phyloP scores from a whole-genome alignment of 2,113 vertebrate genomes.

The Pao palembangensis region DNA sequence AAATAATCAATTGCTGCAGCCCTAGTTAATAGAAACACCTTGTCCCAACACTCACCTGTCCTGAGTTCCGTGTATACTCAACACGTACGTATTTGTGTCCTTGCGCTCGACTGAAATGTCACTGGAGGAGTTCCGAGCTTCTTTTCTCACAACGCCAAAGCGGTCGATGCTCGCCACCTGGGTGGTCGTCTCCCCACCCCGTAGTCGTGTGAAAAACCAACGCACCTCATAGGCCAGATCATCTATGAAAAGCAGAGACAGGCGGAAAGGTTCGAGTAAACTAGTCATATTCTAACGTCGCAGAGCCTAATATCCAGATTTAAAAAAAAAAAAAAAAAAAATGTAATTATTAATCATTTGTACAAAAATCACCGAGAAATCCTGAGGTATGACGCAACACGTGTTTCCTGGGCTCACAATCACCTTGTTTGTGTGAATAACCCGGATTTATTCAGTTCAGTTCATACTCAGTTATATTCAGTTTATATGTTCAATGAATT shows the following conservation, averaged over 20 bases:
- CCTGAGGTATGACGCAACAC: not conserved
- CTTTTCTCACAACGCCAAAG: constrained; percentile 78
- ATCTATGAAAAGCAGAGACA: constrained; percentile 62
- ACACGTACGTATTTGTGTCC: constrained; percentile 73
- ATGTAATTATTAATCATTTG: no score
- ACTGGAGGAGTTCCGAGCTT: constrained; percentile 82
- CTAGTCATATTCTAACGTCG: no score
- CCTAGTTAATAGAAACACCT: no score
- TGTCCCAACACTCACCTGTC: constrained; percentile 57
- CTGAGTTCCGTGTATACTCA: constrained; percentile 82
- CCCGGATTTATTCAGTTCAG: no score
- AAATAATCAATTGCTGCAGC: no score
- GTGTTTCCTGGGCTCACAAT: no score
- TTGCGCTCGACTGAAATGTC: constrained; percentile 83
- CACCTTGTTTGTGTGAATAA: no score
- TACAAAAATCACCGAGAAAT: not conserved
- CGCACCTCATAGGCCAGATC: constrained; percentile 86
- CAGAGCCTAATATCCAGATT: no score
- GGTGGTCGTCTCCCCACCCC: constrained; percentile 55
- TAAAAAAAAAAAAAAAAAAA: no score
- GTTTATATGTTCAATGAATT: no score
- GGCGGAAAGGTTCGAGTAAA: not conserved
- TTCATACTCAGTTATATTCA: no score
- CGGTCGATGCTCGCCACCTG: constrained; percentile 80
- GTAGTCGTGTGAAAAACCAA: constrained; percentile 84